These are phyloP conservation scores for Myiagra hebetior DNA, from an alignment of 2,113 vertebrate species.

Conservation along the genomic window DNA sequence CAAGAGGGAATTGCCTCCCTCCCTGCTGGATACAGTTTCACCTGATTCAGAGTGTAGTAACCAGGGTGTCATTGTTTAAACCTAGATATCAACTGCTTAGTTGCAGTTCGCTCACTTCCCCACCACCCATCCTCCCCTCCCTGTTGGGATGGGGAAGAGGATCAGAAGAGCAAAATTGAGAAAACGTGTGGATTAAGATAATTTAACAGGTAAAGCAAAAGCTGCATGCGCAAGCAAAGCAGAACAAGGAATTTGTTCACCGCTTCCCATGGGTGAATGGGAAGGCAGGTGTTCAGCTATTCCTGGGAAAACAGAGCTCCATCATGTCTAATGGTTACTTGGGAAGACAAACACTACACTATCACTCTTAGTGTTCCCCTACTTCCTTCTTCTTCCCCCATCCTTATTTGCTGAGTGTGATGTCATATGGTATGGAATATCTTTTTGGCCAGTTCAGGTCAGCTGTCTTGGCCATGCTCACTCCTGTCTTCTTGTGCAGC, in stretches of 20 bases:
- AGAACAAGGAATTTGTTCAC: background rate
- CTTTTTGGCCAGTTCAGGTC: background rate
- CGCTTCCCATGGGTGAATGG: background rate
- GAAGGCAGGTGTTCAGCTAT: background rate
- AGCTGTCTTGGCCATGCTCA: background rate
- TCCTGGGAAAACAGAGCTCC: background rate
- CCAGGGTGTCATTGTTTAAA: background rate
- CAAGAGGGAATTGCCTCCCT: background rate
- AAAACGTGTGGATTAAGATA: background rate
- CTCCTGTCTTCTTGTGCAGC: background rate
- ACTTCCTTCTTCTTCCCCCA: background rate
- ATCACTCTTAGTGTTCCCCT: background rate
- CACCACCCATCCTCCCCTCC: fast-evolving
- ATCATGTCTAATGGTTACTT: too few species aligned
- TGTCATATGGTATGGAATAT: background rate
- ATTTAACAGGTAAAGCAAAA: background rate
- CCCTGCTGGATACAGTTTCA: background rate
- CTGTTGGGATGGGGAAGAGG: background rate
- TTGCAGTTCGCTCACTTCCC: background rate
- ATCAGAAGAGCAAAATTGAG: background rate
- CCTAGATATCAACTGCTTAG: background rate
- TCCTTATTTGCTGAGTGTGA: background rate
- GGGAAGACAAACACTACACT: background rate
- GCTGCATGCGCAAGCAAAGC: background rate
- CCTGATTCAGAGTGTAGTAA: background rate